Evolutionary conservation across 1,140 invertebrate genomes (phyloP), one percentile per base, ranked within the genome.

Genomic region (Caenorhabditis latens): DNA sequence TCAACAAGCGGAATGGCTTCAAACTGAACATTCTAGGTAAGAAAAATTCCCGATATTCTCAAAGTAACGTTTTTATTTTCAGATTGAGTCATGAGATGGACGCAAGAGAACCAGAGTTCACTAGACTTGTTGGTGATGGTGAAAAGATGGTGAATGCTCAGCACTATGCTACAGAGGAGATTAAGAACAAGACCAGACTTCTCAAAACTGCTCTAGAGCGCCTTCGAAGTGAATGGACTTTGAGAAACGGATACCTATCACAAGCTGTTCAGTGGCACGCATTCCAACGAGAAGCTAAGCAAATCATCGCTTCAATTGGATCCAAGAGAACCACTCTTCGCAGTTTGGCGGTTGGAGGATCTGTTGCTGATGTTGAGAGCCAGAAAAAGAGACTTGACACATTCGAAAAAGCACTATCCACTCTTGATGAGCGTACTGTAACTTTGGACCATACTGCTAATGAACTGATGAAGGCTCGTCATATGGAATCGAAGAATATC

Each of bases 251-350:
- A 4, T 95, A 96, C 90, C 93, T 99, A 42, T 96, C 98, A 93
- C 97, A 99, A 93, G 94, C 98, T 65, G 97, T 97, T 87, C 97
- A 99, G 92, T 94, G 97, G 84, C 97, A 98, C 92, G 96, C 96
- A 91, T 99, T 99, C 95, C 93, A 98, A 65, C 94, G 97, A 48
- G 98, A 99, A 93, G 96, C 96, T 16, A 97, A 97, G 92, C 96
- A 97, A 93, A 94, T 99, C 40, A 96, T 98, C 90, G 96, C 96
- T 89, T 94, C 97, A 4, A 97, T 96, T 86, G 95, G 95, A 43
- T 95, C 96, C 9, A 97, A 99, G 93, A 97, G 98, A 94, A 96
- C 95, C 75, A 89, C 90, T 19, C 86, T 92, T 16, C 75, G 82
- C 46, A 88, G 61, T 89, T 91, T 84, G 94, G 94, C 83, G 85